Percentiles rank a stretch among this genome's conserved stretches.
Evolutionary conservation across 2,113 vertebrate genomes (phyloP).

Genomic region (Galeopterus variegatus): DNA sequence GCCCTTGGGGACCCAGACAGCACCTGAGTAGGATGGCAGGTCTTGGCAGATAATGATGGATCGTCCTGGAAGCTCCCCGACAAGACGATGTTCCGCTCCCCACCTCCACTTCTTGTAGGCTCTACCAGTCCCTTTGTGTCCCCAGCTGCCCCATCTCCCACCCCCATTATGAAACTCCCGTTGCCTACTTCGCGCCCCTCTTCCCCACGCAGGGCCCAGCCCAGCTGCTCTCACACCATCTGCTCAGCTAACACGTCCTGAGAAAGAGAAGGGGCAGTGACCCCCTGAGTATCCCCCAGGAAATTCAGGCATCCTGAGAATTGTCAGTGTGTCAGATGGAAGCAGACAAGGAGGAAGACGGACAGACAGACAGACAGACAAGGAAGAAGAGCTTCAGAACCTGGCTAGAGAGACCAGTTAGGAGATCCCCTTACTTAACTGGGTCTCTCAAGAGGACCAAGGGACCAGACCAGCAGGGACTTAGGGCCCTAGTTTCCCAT

Average conservation of each 20-base stretch:
- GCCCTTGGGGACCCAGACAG: background rate
- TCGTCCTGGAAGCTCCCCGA: background rate
- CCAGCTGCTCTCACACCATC: background rate
- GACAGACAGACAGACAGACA: background rate
- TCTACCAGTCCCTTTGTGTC: background rate
- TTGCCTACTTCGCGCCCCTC: fast-evolving
- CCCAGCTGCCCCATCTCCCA: no score
- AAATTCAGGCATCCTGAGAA: background rate
- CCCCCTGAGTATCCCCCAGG: background rate
- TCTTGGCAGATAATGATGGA: background rate
- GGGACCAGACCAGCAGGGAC: background rate
- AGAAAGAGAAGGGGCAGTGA: background rate
- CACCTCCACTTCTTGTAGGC: background rate
- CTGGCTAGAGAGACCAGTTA: no score
- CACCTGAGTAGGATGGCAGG: no score
- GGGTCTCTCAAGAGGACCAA: background rate
- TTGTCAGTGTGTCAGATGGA: background rate
- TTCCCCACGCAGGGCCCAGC: background rate
- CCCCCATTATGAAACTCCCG: background rate
- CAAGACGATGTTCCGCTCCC: background rate
- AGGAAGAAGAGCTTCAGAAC: background rate
- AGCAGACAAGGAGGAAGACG: background rate
- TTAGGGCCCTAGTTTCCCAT: background rate
- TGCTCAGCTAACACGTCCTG: background rate
- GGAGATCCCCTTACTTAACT: background rate